Conservation (phyloP, 1,140 invertebrate species). For the Xylocopa sonorina region DNA sequence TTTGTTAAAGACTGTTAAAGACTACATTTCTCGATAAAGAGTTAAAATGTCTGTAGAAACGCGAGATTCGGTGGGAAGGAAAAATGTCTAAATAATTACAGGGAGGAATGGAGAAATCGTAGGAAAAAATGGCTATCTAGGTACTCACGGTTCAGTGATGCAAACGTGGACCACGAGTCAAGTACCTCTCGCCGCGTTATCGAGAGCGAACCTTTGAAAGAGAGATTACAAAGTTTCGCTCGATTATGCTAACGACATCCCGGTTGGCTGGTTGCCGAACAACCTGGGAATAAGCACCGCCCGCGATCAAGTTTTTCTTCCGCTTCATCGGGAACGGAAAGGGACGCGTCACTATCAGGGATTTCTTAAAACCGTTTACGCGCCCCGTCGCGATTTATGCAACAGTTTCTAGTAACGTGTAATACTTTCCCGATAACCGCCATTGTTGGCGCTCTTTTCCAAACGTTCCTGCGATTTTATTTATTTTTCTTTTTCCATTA, state of each 20-base stretch:
- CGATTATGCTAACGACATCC: conserved; percentile 60
- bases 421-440: not conserved
- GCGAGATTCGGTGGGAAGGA: too few relatives aligned
- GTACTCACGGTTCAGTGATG: not conserved
- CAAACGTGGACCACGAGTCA: too few relatives aligned
- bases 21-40: too few relatives aligned
- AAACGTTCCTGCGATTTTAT: not conserved
- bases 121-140: too few relatives aligned
- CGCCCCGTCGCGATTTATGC: not conserved
- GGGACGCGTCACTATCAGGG: conserved; percentile 57
- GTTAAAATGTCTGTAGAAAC: too few relatives aligned
- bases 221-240: conserved; percentile 40
- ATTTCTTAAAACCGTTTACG: conserved; percentile 33
- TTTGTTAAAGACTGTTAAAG: too few relatives aligned
- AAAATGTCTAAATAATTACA: too few relatives aligned
- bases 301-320: conserved; percentile 53
- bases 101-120: too few relatives aligned
- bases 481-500: not conserved
- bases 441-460: not conserved
- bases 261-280: conserved; percentile 23
- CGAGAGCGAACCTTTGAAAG: conserved; percentile 8
- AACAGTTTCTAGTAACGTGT: not conserved
- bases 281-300: conserved; percentile 46
- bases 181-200: not conserved
- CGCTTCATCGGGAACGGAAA: conserved; percentile 38